phyloP scores from a whole-genome alignment of 2,888 invertebrate genomes.

The Amorpha juglandis region DNA sequence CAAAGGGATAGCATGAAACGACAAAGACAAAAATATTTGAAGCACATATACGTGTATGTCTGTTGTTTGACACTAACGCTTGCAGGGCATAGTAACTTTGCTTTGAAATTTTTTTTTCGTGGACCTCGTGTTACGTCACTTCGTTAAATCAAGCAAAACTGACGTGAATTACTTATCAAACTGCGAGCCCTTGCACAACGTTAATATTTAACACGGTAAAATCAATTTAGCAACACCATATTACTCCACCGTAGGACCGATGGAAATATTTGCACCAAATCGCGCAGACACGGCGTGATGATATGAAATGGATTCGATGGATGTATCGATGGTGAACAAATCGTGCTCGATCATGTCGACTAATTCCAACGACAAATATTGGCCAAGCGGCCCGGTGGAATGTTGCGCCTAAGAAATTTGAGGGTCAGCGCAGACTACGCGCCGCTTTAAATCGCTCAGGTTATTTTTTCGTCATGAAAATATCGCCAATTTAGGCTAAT shows the following conservation, averaged over 20 bases:
- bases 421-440: slow-evolving; percentile 25
- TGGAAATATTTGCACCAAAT: slow-evolving; percentile 20
- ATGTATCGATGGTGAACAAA: slow-evolving; percentile 49
- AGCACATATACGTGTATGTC: too few species aligned
- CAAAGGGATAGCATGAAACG: too few species aligned
- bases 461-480: too few species aligned
- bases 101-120: too few species aligned
- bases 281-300: slow-evolving; percentile 34
- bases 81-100: too few species aligned
- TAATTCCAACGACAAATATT: slow-evolving; percentile 65
- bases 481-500: too few species aligned
- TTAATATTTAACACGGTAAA: not conserved
- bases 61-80: too few species aligned
- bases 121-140: too few species aligned
- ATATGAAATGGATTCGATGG: slow-evolving; percentile 42
- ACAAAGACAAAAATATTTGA: too few species aligned
- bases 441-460: too few species aligned
- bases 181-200: not conserved
- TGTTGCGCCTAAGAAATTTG: slow-evolving; percentile 45
- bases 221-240: not conserved
- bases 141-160: too few species aligned
- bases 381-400: slow-evolving; percentile 58
- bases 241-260: not conserved
- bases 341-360: slow-evolving; percentile 56
- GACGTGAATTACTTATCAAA: not conserved